Evolutionary conservation across 2,888 invertebrate species (phyloP).

Genomic region (Sphaerophoria rueppellii): DNA sequence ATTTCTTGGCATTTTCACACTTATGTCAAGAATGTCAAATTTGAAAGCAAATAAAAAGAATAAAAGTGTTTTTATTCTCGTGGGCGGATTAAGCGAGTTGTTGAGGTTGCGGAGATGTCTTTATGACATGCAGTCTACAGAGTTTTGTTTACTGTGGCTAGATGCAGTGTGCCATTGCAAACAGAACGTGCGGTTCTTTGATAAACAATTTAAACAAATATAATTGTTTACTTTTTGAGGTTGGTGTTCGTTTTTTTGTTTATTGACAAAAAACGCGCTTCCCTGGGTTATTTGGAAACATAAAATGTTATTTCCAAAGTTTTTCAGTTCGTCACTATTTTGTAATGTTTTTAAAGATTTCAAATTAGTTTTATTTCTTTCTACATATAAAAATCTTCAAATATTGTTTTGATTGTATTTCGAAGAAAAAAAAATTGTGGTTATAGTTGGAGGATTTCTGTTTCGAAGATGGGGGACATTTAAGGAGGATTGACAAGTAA

Average conservation of each 20-base stretch:
- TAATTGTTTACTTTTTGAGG: not conserved
- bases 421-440: too few relatives aligned
- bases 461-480: too few relatives aligned
- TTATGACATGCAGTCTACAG: slow-evolving; percentile 25
- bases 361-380: too few relatives aligned
- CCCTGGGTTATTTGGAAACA: not conserved
- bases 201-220: slow-evolving; percentile 38
- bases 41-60: slow-evolving; percentile 5
- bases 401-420: too few relatives aligned
- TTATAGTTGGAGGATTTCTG: too few relatives aligned
- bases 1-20: slow-evolving; percentile 14
- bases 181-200: slow-evolving; percentile 12
- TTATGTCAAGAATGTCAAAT: slow-evolving; percentile 18
- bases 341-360: not conserved
- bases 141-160: slow-evolving; percentile 28
- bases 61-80: not conserved
- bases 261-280: not conserved
- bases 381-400: too few relatives aligned
- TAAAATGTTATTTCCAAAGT: not conserved
- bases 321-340: not conserved
- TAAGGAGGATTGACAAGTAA: too few relatives aligned
- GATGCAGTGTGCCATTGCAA: slow-evolving; percentile 18
- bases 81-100: not conserved
- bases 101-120: not conserved
- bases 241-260: not conserved